Evolutionary conservation across 2,113 vertebrate genomes (phyloP), one percentile per base, ranked within the genome.

Genomic region (Beaufortia kweichowensis): DNA sequence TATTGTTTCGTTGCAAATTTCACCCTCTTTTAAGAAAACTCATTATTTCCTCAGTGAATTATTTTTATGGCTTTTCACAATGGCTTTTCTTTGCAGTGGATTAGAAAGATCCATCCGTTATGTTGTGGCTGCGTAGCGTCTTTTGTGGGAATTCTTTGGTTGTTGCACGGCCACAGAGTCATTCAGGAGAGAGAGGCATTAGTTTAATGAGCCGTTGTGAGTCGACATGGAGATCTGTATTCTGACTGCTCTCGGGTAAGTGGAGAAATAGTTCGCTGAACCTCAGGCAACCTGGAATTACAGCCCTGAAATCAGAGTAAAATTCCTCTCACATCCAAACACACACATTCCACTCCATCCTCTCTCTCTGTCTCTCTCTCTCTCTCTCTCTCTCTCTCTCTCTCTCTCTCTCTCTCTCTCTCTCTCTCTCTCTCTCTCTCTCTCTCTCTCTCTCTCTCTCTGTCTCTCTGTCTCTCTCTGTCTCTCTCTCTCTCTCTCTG

Each of bases 11-110:
- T 85, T 77, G 62, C 29, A 39, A 65, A 65, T 41, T 9, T 70
- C 55, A 31, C 3, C 39, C 21, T 68, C 77, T 66, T 66, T 66
- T 43, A 10, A 3, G 62, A 70, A 81, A 79, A 79, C 79, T 48
- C 78, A 55, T 86, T 82, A 65, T 75, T 86, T 83, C 84, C 66
- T 81, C 63, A 75, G 67, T 74, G 84, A 85, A 87, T 86, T 21
- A 0, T 81, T 85, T 89, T 86, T 84, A 84, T 50, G 65, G 78
- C 81, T 65, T 68, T 23, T 62, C 35, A 81, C 79, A 85, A 53
- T 80, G 50, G 62, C 75, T 81, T 76, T 81, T 65, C 61, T 80
- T 62, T 77, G 76, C 63, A 62, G 68, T 85, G 75, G 67, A 86
- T 90, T 90, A 84, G 70, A 73, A 82, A 66, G 68, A 87, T 89